Evolutionary conservation across 2,888 invertebrate species (phyloP), one percentile per base, ranked within the genome.

Genomic region (Zygogramma bicolorata): DNA sequence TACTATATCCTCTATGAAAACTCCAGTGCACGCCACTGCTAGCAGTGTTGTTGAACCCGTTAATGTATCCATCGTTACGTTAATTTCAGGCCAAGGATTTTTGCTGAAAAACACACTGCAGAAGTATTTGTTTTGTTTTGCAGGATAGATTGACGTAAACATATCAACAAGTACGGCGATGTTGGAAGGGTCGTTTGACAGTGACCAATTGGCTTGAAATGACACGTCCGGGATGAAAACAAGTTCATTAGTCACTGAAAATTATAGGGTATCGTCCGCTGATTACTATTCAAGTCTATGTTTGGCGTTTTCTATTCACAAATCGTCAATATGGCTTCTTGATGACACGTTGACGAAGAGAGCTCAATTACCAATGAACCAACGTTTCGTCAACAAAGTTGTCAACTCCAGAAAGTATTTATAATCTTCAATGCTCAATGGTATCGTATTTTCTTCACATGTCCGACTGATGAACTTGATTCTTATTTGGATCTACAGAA

Each of bases 11-110:
- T n/a, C n/a, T n/a, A n/a, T n/a, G n/a, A 42, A 42, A 42, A 18
- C 1, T 18, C 18, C 27, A 6, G 31, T 29, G 3, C 18, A 62
- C 71, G 71, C 67, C 63, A 27, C 62, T 71, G 71, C 40, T 31
- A 38, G 1, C 68, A 38, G 46, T 71, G 75, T 71, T 75, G 69
- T 71, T 75, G 75, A 75, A 75, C 73, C 70, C 72, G 70, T 58
- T 59, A 71, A 72, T 68, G 61, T 72, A 71, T 67, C 67, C 71
- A 63, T 71, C 58, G 65, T 71, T 71, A 73, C 70, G 65, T 73
- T 68, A 72, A 75, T 75, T 77, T 75, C 68, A 71, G 72, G 72
- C 71, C 73, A 75, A 75, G 75, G 75, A 75, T 75, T 27, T 65
- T 61, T 61, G 59, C 68, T 66, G 71, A 68, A 63, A 71, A 70